Base-by-base conservation (phyloP, 2,888 invertebrate species). In the Nycteola revayana region DNA sequence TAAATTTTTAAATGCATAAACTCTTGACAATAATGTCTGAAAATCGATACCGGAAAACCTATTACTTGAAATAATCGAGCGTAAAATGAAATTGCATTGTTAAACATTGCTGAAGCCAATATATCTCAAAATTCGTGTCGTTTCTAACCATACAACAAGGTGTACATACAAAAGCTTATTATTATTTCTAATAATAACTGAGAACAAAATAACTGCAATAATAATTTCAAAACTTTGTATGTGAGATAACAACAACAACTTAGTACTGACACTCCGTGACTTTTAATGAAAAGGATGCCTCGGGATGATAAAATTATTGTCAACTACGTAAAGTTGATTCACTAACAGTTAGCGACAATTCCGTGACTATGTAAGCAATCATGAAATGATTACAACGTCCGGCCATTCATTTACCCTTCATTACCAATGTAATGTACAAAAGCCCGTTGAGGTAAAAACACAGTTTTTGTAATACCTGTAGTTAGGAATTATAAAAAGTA, bases 301-400 rank as follows among this genome's bases (percentile, higher is more conserved):
- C 36, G 38, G 39, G 52, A 64, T 57, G 66, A 74, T 72, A 72
- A 68, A 72, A 68, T 61, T 52, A 67, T 70, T 73, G 66, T 70
- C 41, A 56, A 53, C 70, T 65, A 66, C 65, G 77, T 75, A 78
- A 81, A 80, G 69, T 68, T 67, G 66, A 77, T 77, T 75, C 73
- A 58, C 57, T 55, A 61, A 40, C 36, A 66, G 60, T 55, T 66
- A 60, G 56, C 65, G 55, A 72, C 69, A 66, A 82, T 84, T 82
- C 81, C 75, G 61, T 49, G 74, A 83, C 73, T 71, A 80, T 72
- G 62, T 56, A 57, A 57, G 67, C 71, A 81, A 84, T 85, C 78
- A 84, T 83, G 65, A 60, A 71, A 84, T 78, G 76, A 84, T 85
- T 84, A 82, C 76, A 45, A 45, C 75, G 72, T 86, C 86, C 86